These are phyloP conservation scores for Octodonta nipae DNA, from an alignment of 2,888 invertebrate species.

Conservation along the genomic window DNA sequence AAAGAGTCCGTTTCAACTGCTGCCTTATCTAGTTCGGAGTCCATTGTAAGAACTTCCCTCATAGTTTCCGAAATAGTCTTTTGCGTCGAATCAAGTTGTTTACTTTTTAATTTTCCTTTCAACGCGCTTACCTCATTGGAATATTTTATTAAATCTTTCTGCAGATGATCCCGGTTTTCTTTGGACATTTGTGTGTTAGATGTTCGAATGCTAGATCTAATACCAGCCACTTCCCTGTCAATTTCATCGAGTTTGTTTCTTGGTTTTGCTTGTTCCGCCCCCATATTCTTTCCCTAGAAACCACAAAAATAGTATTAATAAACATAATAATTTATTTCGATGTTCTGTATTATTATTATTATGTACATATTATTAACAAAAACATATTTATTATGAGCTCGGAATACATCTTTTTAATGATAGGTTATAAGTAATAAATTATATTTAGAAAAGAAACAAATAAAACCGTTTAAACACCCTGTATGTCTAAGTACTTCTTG, in stretches of 20 bases:
- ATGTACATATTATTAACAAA: no score
- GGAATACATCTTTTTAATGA: no score
- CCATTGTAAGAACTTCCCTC: conserved; percentile 14
- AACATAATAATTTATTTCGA: no score
- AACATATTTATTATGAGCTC: no score
- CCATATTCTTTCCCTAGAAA: conserved; percentile 14
- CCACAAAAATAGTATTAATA: no score
- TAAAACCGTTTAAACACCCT: no score
- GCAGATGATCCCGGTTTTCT: conserved; percentile 11
- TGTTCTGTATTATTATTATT: no score
- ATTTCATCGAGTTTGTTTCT: conserved; percentile 15
- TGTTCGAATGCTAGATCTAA: conserved; percentile 13
- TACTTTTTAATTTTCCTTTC: conserved; percentile 16
- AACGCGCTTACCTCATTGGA: conserved; percentile 14
- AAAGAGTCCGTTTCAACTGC: conserved; percentile 16
- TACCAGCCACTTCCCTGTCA: conserved; percentile 14
- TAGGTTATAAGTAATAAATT: no score
- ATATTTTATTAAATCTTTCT: conserved; percentile 12
- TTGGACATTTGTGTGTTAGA: conserved; percentile 11
- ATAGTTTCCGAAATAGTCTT: conserved; percentile 17
- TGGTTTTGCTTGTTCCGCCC: conserved; percentile 13
- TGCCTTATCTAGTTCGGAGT: conserved; percentile 11
- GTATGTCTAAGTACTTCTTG: no score
- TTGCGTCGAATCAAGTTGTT: conserved; percentile 13
- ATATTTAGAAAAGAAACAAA: no score